These are phyloP conservation scores for Haemorhous mexicanus DNA, from an alignment of 2,113 vertebrate species.

Conservation along the genomic window DNA sequence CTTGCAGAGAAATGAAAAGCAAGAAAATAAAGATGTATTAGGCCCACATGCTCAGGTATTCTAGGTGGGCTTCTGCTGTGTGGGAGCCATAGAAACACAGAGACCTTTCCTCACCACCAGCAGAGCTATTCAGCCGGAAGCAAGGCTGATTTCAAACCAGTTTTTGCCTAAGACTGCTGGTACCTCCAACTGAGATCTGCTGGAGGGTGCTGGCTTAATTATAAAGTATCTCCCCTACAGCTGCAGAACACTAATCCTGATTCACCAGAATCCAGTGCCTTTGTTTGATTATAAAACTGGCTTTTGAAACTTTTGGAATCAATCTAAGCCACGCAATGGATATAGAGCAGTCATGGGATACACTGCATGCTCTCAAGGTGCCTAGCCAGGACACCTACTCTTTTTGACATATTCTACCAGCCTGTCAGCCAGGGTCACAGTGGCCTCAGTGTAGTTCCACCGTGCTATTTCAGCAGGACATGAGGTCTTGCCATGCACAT, in stretches of 20 bases:
- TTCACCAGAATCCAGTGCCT: conserved; percentile 9
- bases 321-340: background rate
- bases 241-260: conserved; percentile 46
- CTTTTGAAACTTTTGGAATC: background rate
- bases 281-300: conserved; percentile 19
- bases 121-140: conserved; percentile 53
- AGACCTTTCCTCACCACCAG: conserved; percentile 41
- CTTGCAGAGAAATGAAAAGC: conserved; percentile 2
- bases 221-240: conserved; percentile 50
- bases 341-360: background rate
- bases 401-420: background rate
- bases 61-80: conserved; percentile 26
- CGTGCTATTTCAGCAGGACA: background rate
- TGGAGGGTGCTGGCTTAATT: conserved; percentile 60
- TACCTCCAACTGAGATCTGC: conserved; percentile 58
- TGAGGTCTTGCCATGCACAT: background rate
- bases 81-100: conserved; percentile 48
- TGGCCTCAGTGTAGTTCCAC: background rate
- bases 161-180: conserved; percentile 61
- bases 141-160: conserved; percentile 61
- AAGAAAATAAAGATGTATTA: conserved; percentile 35
- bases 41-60: background rate
- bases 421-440: background rate
- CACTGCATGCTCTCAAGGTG: background rate
- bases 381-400: background rate